Base-by-base conservation (phyloP, 1,140 invertebrate genomes). In the Meloidogyne exigua region DNA sequence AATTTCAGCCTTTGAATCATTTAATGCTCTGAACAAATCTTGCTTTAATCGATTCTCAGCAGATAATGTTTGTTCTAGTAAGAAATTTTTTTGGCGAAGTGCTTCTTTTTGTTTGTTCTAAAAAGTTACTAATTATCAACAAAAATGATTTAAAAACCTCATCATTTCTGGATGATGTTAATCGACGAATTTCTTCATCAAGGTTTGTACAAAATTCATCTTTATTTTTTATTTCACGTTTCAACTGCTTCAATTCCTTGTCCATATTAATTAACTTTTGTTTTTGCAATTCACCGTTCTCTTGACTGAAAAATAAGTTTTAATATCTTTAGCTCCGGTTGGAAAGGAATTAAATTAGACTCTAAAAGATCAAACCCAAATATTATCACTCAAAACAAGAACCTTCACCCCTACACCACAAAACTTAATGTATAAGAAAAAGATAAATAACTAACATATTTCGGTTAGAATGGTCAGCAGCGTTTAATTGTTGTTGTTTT, bases 1-100 rank as follows among this genome's bases (percentile, higher is more conserved):
- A 68, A 82, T 75, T 78, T 82, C 72, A 23, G 81, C 79, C 18
- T 82, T 82, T 12, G 82, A 84, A 18, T 81, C 70, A 21, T 82
- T 82, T 26, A 82, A 70, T 13, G 81, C 82, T 9, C 80, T 23
- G 32, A 82, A 82, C 26, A 82, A 49, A 70, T 82, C 81, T 26
- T 81, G 72, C 32, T 82, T 82, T 7, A 82, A 62, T n/a, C 77
- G 65, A 72, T 82, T 82, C 65, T 82, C 81, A 15, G 83, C 39
- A 9, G 77, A 75, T 18, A 82, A 57, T 13, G 81, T 84, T 68
- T 82, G 85, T 13, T 84, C 79, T 62, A 82, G 64, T n/a, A 65
- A 44, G 4, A 65, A 39, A 63, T 84, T 82, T 28, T 72, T 73
- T 39, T 82, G 69, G 12, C 79, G 73, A 36, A 82, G n/a, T 25